A percentile compares a stretch with the other conserved stretches of the same genome.
Evolutionary conservation across 2,888 invertebrate genomes (phyloP).

Genomic region (Dolomedes plantarius): DNA sequence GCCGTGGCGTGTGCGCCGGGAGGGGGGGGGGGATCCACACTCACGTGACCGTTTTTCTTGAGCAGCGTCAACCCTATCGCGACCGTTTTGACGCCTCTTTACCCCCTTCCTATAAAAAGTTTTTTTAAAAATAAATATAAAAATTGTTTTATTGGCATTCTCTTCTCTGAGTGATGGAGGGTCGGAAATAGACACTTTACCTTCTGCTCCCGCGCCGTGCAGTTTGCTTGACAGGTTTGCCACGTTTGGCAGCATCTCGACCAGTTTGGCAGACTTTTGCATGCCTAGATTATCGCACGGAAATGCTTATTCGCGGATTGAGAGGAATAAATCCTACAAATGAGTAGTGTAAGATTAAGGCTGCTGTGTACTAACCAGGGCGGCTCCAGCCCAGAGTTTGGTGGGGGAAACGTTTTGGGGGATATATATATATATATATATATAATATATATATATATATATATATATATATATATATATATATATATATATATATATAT

Average conservation of each 20-base stretch:
- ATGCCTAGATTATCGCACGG: too few species aligned
- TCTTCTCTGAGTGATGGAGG: slow-evolving; percentile 55
- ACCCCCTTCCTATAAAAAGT: slow-evolving; percentile 53
- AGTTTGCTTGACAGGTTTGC: background rate
- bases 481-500: too few species aligned
- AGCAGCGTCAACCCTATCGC: slow-evolving; percentile 66
- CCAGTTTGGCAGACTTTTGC: too few species aligned
- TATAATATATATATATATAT: too few species aligned
- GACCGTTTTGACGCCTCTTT: slow-evolving; percentile 60
- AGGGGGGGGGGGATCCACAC: slow-evolving; percentile 32
- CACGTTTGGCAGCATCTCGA: background rate
- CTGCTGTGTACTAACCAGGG: too few species aligned
- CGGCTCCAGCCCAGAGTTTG: too few species aligned
- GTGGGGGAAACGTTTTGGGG: too few species aligned
- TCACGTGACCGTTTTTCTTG: slow-evolving; percentile 61
- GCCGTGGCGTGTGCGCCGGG: slow-evolving; percentile 30
- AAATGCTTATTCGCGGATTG: too few species aligned
- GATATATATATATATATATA: too few species aligned
- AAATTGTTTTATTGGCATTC: slow-evolving; percentile 49
- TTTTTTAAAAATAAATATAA: slow-evolving; percentile 51
- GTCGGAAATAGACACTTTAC: slow-evolving; percentile 69
- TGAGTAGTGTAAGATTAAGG: too few species aligned
- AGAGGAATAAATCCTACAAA: too few species aligned
- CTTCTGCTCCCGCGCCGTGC: slow-evolving; percentile 45
- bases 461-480: too few species aligned